Base-by-base conservation (phyloP, 1,140 invertebrate species). In the Macrotrachela quadricornifera region DNA sequence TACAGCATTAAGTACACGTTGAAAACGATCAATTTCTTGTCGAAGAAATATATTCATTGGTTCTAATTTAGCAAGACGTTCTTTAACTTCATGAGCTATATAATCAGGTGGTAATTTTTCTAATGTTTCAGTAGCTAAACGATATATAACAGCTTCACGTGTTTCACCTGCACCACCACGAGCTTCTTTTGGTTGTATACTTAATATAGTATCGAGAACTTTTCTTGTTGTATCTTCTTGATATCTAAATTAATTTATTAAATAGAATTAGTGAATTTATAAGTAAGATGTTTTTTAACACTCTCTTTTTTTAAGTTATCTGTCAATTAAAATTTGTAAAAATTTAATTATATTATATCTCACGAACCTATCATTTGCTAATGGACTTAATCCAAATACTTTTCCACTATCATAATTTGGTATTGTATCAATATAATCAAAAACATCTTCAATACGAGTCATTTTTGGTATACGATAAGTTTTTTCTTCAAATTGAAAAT, bases 1-100 rank as follows among this genome's bases (percentile, higher is more conserved):
- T 9, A 85, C 87, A 43, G 76, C 59, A 59, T 76, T 76, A 18
- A 94, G 81, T 0, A 94, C 87, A 59, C 76, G 77, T 62, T 85
- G 81, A 72, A 95, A 90, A 50, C 88, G 74, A 65, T 92, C 86
- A 46, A 96, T 81, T 75, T 95, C 90, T 73, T 94, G 87, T 49
- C 86, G 76, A 45, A 87, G 69, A 63, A 71, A 71, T 49, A 71
- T 71, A 57, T 68, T 70, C 57, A 71, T 59, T 10, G 90, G 87
- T 42, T 88, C 69, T 36, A 94, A 75, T n/a, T n/a, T n/a, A n/a
- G n/a, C n/a, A n/a, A n/a, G n/a, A n/a, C 11, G 15, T 15, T 16
- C 14, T 13, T 43, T 55, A 55, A 66, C 65, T 58, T 67, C 63
- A 59, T 63, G 61, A 6, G 63, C 59, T 17, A 61, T 52, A 55